Conservation (phyloP, 2,888 invertebrate species). For the Pandemis heparana region DNA sequence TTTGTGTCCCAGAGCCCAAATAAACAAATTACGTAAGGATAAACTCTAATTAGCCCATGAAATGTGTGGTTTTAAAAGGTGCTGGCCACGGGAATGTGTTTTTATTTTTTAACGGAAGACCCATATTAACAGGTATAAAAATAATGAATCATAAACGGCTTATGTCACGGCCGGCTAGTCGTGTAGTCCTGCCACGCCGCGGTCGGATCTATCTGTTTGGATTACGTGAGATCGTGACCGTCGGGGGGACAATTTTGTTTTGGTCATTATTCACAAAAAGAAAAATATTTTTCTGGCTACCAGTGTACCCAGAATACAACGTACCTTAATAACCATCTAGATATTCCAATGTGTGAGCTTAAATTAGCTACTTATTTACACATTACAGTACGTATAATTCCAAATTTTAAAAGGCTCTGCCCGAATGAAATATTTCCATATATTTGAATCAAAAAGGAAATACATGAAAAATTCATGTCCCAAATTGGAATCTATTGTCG, state of each 20-base stretch:
- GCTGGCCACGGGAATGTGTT: constrained; percentile 16
- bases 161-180: constrained; percentile 30
- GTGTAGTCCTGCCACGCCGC: constrained; percentile 41
- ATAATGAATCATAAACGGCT: constrained; percentile 38
- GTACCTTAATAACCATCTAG: neutral
- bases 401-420: constrained; percentile 7
- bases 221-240: constrained; percentile 58
- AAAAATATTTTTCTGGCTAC: neutral
- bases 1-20: neutral
- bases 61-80: constrained; percentile 11
- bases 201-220: constrained; percentile 73
- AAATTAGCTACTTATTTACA: neutral
- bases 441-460: constrained; percentile 10
- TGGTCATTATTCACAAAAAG: constrained; percentile 16
- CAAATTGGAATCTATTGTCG: constrained; percentile 2
- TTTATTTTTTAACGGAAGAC: constrained; percentile 35
- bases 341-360: neutral
- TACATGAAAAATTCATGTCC: constrained; percentile 10
- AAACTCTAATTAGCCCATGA: constrained; percentile 6
- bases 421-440: constrained; percentile 15
- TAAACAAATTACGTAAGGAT: neutral
- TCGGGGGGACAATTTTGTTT: constrained; percentile 19
- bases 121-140: constrained; percentile 40
- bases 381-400: neutral
- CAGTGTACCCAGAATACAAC: neutral